These are phyloP conservation scores for Pseudomyrmex flavicornis DNA, from an alignment of 1,140 invertebrate species.

Conservation along the genomic window DNA sequence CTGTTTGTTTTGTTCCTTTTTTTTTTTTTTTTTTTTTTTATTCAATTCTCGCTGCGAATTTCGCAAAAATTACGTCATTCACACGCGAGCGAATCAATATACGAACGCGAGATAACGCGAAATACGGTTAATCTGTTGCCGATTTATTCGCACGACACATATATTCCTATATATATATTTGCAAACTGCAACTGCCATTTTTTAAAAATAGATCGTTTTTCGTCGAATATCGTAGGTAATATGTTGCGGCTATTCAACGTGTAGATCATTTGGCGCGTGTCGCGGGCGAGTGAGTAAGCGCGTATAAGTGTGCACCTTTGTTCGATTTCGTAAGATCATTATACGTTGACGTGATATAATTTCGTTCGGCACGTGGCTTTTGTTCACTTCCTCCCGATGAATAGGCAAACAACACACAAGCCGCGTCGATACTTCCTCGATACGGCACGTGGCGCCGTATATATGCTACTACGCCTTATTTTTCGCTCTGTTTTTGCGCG, in stretches of 20 bases:
- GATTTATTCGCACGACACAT: constrained; percentile 41
- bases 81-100: background rate
- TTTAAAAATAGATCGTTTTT: constrained; percentile 51
- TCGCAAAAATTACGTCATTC: constrained; percentile 28
- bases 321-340: constrained; percentile 12
- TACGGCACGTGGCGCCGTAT: background rate
- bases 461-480: background rate
- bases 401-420: background rate
- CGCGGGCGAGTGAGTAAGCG: background rate
- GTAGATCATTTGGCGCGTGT: constrained; percentile 22
- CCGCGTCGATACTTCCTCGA: background rate
- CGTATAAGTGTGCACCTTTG: background rate
- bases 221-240: background rate
- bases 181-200: too few species aligned
- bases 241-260: background rate
- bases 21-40: background rate
- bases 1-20: background rate
- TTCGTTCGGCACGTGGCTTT: constrained; percentile 32
- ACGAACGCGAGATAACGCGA: background rate
- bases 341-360: constrained; percentile 2
- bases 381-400: constrained; percentile 15
- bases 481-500: background rate
- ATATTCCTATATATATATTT: background rate
- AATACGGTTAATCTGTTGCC: constrained; percentile 30
- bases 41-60: background rate